These are phyloP conservation scores for Hypomecis atomaria DNA, from an alignment of 2,888 invertebrate species.

Conservation along the genomic window DNA sequence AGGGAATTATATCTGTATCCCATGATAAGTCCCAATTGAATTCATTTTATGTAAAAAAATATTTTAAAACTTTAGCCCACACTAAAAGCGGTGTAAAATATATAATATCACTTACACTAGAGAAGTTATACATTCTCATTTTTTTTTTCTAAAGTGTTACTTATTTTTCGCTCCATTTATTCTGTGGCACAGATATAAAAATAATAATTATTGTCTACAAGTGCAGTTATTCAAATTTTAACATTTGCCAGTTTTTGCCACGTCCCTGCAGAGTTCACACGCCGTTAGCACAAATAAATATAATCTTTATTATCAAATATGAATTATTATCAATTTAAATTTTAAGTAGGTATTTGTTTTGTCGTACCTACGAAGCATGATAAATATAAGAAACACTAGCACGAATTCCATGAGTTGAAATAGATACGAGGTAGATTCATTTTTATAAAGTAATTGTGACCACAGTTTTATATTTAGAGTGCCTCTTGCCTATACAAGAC, in stretches of 20 bases:
- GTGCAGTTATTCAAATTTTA: slow-evolving; percentile 86
- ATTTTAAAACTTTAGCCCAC: background rate
- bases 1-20: slow-evolving; percentile 69
- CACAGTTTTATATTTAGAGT: slow-evolving; percentile 87
- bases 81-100: no score
- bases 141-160: no score
- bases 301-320: slow-evolving; percentile 49
- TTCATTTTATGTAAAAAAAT: background rate
- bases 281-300: slow-evolving; percentile 79
- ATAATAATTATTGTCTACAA: slow-evolving; percentile 46
- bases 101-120: no score
- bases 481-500: slow-evolving; percentile 86
- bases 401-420: slow-evolving; percentile 76
- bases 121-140: no score
- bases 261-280: slow-evolving; percentile 76
- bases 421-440: slow-evolving; percentile 77
- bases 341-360: slow-evolving; percentile 61
- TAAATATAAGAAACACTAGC: slow-evolving; percentile 74
- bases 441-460: slow-evolving; percentile 83
- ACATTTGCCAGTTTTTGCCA: slow-evolving; percentile 78
- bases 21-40: background rate
- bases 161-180: background rate
- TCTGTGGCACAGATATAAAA: slow-evolving; percentile 13
- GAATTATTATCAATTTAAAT: slow-evolving; percentile 54
- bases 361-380: slow-evolving; percentile 70